Percentiles rank a stretch among this genome's conserved stretches.
These are phyloP conservation scores for Zingel zingel DNA, from an alignment of 2,113 vertebrate genomes.

Conservation along the genomic window DNA sequence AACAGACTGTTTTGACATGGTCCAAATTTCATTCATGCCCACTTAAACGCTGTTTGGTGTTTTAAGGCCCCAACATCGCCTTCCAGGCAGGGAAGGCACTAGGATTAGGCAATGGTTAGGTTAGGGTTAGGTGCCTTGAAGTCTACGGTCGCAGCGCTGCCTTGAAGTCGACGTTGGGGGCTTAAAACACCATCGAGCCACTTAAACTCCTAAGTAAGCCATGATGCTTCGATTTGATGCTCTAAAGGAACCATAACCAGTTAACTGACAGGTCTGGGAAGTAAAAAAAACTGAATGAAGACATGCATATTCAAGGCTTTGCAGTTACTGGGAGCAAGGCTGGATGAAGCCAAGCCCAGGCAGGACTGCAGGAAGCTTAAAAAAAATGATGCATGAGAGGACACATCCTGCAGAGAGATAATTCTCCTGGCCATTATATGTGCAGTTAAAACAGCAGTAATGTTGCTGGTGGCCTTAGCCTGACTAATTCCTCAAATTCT, in stretches of 20 bases:
- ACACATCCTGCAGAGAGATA: constrained; percentile 40
- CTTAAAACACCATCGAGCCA: no score
- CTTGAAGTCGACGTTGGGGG: no score
- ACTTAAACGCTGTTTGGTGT: constrained; percentile 12
- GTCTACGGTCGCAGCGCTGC: no score
- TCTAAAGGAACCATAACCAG: constrained; percentile 51
- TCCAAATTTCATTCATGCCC: constrained; percentile 23
- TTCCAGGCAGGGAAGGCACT: no score
- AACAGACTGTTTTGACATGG: constrained; percentile 14
- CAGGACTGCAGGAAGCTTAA: constrained; percentile 34
- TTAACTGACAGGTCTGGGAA: constrained; percentile 43
- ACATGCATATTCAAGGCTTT: constrained; percentile 28
- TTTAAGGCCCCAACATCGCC: no score
- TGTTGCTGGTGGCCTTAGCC: constrained; percentile 34
- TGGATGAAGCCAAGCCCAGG: constrained; percentile 19
- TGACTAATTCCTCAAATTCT: constrained; percentile 42
- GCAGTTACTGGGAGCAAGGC: constrained; percentile 25
- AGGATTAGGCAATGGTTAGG: no score
- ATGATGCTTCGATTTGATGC: constrained; percentile 29
- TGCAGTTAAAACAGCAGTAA: constrained; percentile 34
- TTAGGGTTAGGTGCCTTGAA: no score
- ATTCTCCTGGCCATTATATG: constrained; percentile 16
- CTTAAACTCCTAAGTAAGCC: constrained; percentile 33
- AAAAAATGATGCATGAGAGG: constrained; percentile 29
- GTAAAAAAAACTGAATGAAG: constrained; percentile 33